Conservation (phyloP, 2,888 invertebrate genomes). For the Iphiclides podalirius region DNA sequence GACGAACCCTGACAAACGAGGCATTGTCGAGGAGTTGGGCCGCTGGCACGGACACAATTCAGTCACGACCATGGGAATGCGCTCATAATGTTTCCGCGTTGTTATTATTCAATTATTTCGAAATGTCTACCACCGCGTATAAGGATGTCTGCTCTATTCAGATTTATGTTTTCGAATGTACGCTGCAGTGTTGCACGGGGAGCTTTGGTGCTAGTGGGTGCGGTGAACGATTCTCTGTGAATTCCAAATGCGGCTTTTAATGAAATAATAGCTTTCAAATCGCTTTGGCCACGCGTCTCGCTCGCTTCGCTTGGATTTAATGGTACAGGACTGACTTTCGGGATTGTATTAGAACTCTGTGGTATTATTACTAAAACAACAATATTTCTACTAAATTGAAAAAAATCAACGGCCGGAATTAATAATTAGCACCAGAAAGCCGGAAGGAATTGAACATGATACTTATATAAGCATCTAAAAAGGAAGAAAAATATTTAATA, state of each 20-base stretch:
- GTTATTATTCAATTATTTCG: conserved; percentile 48
- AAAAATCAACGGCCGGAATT: too few species aligned
- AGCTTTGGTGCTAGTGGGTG: neutral
- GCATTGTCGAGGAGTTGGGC: conserved; percentile 52
- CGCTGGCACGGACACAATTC: conserved; percentile 18
- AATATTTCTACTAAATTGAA: too few species aligned
- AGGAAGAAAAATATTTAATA: too few species aligned
- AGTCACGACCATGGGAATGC: conserved; percentile 44
- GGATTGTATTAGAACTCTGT: too few species aligned
- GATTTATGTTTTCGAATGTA: conserved; percentile 36
- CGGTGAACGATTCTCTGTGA: neutral
- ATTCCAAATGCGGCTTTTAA: conserved; percentile 5
- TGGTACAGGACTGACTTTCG: neutral
- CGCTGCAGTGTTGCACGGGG: conserved; percentile 26
- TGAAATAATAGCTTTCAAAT: conserved; percentile 10
- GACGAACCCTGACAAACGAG: conserved; percentile 71
- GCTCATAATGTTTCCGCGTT: conserved; percentile 63
- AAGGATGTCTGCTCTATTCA: conserved; percentile 9
- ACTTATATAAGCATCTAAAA: too few species aligned
- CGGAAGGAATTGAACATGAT: too few species aligned
- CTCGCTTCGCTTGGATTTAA: neutral
- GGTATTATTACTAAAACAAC: neutral
- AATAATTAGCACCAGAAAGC: too few species aligned
- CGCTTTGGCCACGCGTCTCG: neutral
- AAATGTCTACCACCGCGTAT: conserved; percentile 16